Evolutionary conservation across 2,113 vertebrate genomes (phyloP).

Genomic region (Coptodon rendalli): DNA sequence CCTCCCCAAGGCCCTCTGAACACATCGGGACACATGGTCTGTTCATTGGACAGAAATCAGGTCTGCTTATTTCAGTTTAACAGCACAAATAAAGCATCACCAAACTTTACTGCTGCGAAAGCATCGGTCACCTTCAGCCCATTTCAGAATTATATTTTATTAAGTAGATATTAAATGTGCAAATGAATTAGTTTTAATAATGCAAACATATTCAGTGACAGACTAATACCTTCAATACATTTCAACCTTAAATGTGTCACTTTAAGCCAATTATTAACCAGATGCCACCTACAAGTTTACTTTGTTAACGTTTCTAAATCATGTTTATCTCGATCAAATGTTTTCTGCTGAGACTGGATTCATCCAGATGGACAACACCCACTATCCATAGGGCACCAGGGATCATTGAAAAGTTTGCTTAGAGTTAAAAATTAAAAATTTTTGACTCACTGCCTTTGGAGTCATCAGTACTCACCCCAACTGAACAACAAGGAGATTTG

Average conservation of each 20-base stretch:
- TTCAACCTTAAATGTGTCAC: background rate
- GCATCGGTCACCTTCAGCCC: background rate
- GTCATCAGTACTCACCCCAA: background rate
- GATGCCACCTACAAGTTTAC: background rate
- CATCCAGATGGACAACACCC: background rate
- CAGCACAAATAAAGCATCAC: background rate
- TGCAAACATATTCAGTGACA: background rate
- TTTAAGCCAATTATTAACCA: background rate
- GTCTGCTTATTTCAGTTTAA: background rate
- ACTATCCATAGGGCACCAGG: background rate
- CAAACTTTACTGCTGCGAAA: background rate
- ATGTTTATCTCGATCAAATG: background rate
- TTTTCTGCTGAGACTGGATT: background rate
- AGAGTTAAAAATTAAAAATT: background rate
- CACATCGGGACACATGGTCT: conserved; percentile 97
- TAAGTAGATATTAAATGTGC: background rate
- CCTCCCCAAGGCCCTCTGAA: conserved; percentile 93
- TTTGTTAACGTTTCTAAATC: background rate
- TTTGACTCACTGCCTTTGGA: background rate
- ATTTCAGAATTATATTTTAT: background rate
- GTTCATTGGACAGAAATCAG: conserved; percentile 53
- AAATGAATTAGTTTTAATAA: background rate
- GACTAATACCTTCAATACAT: background rate
- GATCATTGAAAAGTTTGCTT: background rate
- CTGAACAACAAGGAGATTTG: background rate